Evolutionary conservation across 1,140 invertebrate species (phyloP), one percentile per base, ranked within the genome.

Genomic region (Bilobella aurantiaca): DNA sequence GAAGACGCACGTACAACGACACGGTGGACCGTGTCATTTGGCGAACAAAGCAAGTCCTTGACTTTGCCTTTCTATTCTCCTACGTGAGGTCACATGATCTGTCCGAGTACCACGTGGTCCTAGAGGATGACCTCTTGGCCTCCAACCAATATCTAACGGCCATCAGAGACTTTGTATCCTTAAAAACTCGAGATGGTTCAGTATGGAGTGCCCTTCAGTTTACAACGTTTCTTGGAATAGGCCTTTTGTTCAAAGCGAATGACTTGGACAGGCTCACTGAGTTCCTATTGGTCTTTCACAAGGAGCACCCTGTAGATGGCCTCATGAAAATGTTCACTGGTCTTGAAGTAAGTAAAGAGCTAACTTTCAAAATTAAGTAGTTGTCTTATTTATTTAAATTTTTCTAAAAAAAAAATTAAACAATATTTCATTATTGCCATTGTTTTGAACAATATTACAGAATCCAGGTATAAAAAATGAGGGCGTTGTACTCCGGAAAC

Each of bases 41-140:
- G 71, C 23, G 71, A 56, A 30, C 69, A 21, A 73, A 73, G 27
- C 71, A 73, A 71, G 69, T 71, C 1, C 62, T 73, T 23, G 71
- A 73, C 53, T 73, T 71, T 59, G 67, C 66, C 3, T 73, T 69
- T 60, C 58, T 73, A 1, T 69, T 73, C 28, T 34, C 66, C 25
- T 72, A 68, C 32, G 47, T 18, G 5, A 8, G 18, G 8, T 21
- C 69, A 8, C 63, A 67, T 56, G n/a, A 16, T 2, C 47, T 66
- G 30, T 58, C 63, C 16, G n/a, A 60, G 1, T 69, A 71, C 31
- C 71, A 73, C 61, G 57, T 73, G 37, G 65, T 73, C 0, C 56
- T 70, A 53, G 71, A 73, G 53, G 71, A 73, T 63, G 71, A 73
- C 58, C 56, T 73, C 25, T 37, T 69, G 27, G 59, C 68, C 3